phyloP scores from a whole-genome alignment of 2,797 vertebrate genomes.

The Choloepus didactylus region DNA sequence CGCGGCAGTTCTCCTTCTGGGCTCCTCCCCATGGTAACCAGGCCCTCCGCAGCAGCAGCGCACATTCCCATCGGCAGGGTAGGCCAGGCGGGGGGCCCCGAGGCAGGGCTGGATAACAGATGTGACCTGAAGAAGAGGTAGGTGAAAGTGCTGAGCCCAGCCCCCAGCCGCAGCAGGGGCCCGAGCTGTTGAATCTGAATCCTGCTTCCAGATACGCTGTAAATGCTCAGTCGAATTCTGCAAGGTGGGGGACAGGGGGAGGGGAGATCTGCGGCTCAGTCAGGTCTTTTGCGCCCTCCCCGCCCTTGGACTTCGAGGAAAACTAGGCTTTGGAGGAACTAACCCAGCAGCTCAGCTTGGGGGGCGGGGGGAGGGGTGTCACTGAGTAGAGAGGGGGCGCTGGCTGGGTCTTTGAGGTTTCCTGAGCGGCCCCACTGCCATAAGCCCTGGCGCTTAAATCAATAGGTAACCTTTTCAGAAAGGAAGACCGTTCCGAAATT shows the following conservation, averaged over 20 bases:
- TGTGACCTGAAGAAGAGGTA: constrained; percentile 82
- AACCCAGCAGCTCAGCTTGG: constrained; percentile 13
- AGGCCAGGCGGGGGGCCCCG: constrained; percentile 76
- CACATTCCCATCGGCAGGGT: constrained; percentile 77
- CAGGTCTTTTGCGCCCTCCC: neutral
- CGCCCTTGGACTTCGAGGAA: neutral
- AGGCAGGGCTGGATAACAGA: constrained; percentile 81
- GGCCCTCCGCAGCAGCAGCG: constrained; percentile 41
- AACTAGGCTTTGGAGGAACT: neutral
- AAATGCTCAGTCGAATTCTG: constrained; percentile 34
- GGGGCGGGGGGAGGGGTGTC: neutral
- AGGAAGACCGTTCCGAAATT: neutral
- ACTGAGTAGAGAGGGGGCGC: neutral
- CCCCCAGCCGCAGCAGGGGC: constrained; percentile 73
- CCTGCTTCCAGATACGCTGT: constrained; percentile 38
- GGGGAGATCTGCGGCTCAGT: neutral
- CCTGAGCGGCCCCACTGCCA: neutral
- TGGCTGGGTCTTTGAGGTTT: constrained; percentile 22
- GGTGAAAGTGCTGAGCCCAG: constrained; percentile 82
- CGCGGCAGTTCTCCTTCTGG: neutral
- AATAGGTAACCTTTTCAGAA: neutral
- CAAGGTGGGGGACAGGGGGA: neutral
- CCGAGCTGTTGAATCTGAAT: constrained; percentile 67
- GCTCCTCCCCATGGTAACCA: constrained; percentile 61
- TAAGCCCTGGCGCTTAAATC: neutral